Base-by-base conservation (phyloP, 2,113 vertebrate species). In the Otocyon megalotis region DNA sequence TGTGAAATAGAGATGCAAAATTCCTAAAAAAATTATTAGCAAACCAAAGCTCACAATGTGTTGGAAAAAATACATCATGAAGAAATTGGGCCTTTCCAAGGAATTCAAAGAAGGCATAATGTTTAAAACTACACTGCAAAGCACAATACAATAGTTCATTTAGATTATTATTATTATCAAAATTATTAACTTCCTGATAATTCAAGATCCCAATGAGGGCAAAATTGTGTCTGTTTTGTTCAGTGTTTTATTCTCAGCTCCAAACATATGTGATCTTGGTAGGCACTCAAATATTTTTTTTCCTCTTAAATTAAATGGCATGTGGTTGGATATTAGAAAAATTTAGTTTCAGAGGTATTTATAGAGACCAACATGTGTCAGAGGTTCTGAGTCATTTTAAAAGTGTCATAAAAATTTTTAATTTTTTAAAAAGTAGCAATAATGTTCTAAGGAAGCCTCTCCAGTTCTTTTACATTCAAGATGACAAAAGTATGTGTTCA, bases 271-370 rank as follows among this genome's bases (percentile, higher is more conserved):
- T 53, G 43, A 48, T 92, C 16, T 80, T 84, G 32, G 30, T 50
- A 84, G 15, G 3, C 15, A 63, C 15, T 92, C 30, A 80, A 63
- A n/a, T 62, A 87, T 10, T 48, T 30, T 88, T 72, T 69, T 94
- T 37, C 10, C 19, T 56, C 62, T 48, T 83, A 83, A 71, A 35
- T 35, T 89, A 17, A 91, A 94, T 62, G 69, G 8, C 35, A 50
- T 82, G 22, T 77, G 2, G 26, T 56, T 67, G 4, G 67, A 77
- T 86, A 81, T 71, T 24, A 48, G 37, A 71, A 71, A 95, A 62
- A 83, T 63, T 69, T 69, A 69, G 60, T 91, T 93, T 93, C n/a
- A 93, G 67, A 93, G 3, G 37, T 58, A 69, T 87, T 96, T 92
- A 88, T 88, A 65, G 30, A 48, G 79, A 84, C 30, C 5, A 48